Evolutionary conservation across 2,888 invertebrate species (phyloP).

Genomic region (Perizoma affinitatum): DNA sequence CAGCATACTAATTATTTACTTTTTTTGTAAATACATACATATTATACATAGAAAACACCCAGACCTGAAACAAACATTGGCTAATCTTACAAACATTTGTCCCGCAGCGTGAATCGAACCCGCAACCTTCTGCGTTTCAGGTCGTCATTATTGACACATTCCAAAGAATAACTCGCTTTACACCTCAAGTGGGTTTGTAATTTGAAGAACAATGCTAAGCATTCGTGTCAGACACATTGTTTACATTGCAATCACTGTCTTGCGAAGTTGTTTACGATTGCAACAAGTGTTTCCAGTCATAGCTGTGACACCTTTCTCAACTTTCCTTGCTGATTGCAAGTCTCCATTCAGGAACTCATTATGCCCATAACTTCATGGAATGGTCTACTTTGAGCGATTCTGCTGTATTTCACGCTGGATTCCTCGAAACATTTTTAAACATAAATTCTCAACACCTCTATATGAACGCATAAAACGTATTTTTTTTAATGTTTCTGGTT

Average conservation of each 20-base stretch:
- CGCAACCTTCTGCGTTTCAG: too few relatives aligned
- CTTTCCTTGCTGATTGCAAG: not conserved
- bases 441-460: too few relatives aligned
- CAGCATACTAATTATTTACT: too few relatives aligned
- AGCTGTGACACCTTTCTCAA: slow-evolving; percentile 7
- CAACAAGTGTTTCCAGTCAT: slow-evolving; percentile 20
- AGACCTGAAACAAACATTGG: too few relatives aligned
- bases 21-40: too few relatives aligned
- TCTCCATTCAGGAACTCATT: not conserved
- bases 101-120: too few relatives aligned
- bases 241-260: slow-evolving; percentile 34
- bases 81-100: too few relatives aligned
- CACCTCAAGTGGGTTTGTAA: slow-evolving; percentile 21
- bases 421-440: not conserved
- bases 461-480: too few relatives aligned
- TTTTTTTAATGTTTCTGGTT: too few relatives aligned
- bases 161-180: slow-evolving; percentile 11
- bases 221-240: slow-evolving; percentile 30
- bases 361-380: not conserved
- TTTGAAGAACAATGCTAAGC: slow-evolving; percentile 28
- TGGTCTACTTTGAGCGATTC: not conserved
- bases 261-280: slow-evolving; percentile 34
- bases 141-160: slow-evolving; percentile 20
- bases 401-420: not conserved
- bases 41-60: too few relatives aligned